Evolutionary conservation across 2,888 invertebrate genomes (phyloP).

Genomic region (Drosophila kanekoi): DNA sequence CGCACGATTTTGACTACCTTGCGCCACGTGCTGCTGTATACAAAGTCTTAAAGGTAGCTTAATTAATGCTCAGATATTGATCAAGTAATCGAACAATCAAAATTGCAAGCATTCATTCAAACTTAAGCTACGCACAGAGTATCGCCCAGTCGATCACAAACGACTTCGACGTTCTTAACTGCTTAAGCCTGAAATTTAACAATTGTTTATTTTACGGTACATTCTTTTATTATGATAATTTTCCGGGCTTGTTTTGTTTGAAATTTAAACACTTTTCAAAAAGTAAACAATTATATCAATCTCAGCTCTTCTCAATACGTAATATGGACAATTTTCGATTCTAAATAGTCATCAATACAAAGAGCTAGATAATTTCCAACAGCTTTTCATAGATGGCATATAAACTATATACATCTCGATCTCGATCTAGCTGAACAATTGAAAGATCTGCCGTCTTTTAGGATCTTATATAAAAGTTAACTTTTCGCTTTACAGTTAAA

Average conservation of each 20-base stretch:
- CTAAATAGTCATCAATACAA: conserved; percentile 39
- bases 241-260: conserved; percentile 25
- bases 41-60: conserved; percentile 3
- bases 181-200: conserved; percentile 16
- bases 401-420: conserved; percentile 22
- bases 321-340: conserved; percentile 55
- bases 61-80: conserved; percentile 21
- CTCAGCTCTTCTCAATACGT: conserved; percentile 44
- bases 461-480: conserved; percentile 55
- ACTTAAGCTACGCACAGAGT: neutral
- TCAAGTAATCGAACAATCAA: conserved; percentile 26
- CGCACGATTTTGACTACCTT: conserved; percentile 54
- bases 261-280: conserved; percentile 66
- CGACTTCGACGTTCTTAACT: neutral
- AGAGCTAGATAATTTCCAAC: conserved; percentile 37
- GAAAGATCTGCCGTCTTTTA: conserved; percentile 38
- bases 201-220: conserved; percentile 6
- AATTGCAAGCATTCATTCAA: conserved; percentile 14
- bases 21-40: conserved; percentile 29
- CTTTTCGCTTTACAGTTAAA: conserved; percentile 47
- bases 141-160: neutral
- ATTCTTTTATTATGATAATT: conserved; percentile 24
- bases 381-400: conserved; percentile 27
- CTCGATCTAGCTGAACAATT: conserved; percentile 47
- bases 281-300: conserved; percentile 71